phyloP scores from a whole-genome alignment of 2,888 invertebrate species.

The Apotomis capreana region DNA sequence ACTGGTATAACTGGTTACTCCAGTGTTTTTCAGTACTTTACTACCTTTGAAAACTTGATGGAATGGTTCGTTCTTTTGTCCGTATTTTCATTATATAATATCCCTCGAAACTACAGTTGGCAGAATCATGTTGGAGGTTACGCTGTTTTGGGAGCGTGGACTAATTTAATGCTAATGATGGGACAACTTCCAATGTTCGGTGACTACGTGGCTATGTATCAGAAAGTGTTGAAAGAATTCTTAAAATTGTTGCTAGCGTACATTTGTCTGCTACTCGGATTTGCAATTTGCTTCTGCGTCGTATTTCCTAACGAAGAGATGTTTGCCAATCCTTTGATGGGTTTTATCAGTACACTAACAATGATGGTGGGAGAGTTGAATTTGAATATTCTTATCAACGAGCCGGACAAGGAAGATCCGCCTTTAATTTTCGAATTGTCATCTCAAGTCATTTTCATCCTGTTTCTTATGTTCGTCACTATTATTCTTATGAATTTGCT shows the following conservation, averaged over 20 bases:
- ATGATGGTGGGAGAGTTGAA: slow-evolving; percentile 96
- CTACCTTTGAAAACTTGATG: slow-evolving; percentile 92
- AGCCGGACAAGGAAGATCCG: slow-evolving; percentile 87
- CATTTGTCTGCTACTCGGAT: slow-evolving; percentile 91
- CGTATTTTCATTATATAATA: slow-evolving; percentile 91
- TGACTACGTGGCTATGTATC: slow-evolving; percentile 95
- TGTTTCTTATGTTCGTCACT: slow-evolving; percentile 92
- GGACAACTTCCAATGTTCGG: slow-evolving; percentile 94
- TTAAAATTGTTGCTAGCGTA: slow-evolving; percentile 92
- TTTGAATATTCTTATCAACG: slow-evolving; percentile 88
- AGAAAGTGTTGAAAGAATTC: slow-evolving; percentile 92
- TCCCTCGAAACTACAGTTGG: slow-evolving; percentile 91
- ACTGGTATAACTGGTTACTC: slow-evolving; percentile 92
- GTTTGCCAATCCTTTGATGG: slow-evolving; percentile 92
- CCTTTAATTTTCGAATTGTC: slow-evolving; percentile 89
- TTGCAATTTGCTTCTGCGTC: slow-evolving; percentile 93
- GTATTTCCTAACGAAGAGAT: slow-evolving; percentile 92
- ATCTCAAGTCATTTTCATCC: slow-evolving; percentile 90
- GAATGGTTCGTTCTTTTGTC: slow-evolving; percentile 94
- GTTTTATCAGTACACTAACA: slow-evolving; percentile 91
- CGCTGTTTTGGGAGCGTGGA: slow-evolving; percentile 93
- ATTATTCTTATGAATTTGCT: slow-evolving; percentile 93
- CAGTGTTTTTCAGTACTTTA: slow-evolving; percentile 90
- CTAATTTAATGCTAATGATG: slow-evolving; percentile 94
- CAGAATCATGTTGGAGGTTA: slow-evolving; percentile 94